Percentiles rank a stretch among this genome's conserved stretches.
phyloP scores from a whole-genome alignment of 2,888 invertebrate species.

The Leucoma salicis region DNA sequence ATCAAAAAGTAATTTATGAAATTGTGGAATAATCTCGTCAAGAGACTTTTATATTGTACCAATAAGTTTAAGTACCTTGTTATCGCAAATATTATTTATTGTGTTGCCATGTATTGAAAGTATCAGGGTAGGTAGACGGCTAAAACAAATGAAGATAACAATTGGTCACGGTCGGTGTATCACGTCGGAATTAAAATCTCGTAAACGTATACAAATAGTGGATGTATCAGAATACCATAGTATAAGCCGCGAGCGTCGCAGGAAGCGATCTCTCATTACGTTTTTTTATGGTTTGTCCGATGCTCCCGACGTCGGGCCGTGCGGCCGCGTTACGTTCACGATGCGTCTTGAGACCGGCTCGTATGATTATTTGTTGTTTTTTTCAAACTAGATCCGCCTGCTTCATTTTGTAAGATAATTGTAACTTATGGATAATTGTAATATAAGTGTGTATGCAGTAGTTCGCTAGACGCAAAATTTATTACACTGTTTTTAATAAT shows the following conservation, averaged over 20 bases:
- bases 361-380: conserved; percentile 42
- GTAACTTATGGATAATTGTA: not conserved
- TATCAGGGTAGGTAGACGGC: not conserved
- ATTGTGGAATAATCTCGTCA: too few species aligned
- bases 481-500: too few species aligned
- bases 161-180: conserved; percentile 2
- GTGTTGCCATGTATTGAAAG: too few species aligned
- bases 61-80: too few species aligned
- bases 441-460: too few species aligned
- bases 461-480: too few species aligned
- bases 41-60: too few species aligned
- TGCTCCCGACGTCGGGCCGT: conserved; percentile 46
- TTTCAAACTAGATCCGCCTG: conserved; percentile 26
- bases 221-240: conserved; percentile 37
- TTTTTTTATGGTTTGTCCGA: conserved; percentile 76
- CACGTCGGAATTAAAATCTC: conserved; percentile 18
- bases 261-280: conserved; percentile 79
- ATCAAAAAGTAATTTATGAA: too few species aligned
- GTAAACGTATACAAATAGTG: conserved; percentile 19
- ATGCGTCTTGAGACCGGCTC: conserved; percentile 39
- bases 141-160: conserved; percentile 1
- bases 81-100: too few species aligned
- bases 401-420: conserved; percentile 17
- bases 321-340: conserved; percentile 38
- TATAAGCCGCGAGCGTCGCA: conserved; percentile 57